Base-by-base conservation (phyloP, 2,113 vertebrate genomes). In the Zosterops japonicus region DNA sequence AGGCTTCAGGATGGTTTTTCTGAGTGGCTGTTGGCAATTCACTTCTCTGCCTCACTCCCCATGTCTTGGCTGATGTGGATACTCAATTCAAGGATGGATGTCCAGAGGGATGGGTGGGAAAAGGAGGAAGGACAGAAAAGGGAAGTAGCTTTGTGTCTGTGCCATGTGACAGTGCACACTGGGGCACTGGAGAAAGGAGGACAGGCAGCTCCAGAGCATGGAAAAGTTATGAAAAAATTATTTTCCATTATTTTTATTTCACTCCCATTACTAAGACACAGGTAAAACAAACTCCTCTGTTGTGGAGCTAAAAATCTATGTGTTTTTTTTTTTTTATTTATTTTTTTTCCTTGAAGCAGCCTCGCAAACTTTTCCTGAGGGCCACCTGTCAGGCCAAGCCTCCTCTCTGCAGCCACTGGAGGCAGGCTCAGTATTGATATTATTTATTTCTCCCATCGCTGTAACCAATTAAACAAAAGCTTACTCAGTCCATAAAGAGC, bases 391-490 rank as follows among this genome's bases (percentile, higher is more conserved):
- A 59, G 86, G 82, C 36, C 82, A 85, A 83, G 18, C 29, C 35
- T 90, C 29, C 71, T 87, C 33, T 5, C 28, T 57, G 42, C 33
- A 71, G 76, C 82, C n/a, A 21, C 59, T 27, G 29, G 82, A 74
- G 57, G 59, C 79, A 93, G 74, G 64, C 74, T 77, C 20, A 39
- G 44, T 76, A 76, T 74, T 74, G 68, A 31, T 92, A 22, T 83
- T 94, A 96, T 95, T 97, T 96, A 95, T 97, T 93, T 93, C 70
- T 85, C 69, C 47, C 14, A 33, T 77, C 91, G 47, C 68, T 64
- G 35, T 65, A 87, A 56, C 85, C 75, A 92, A 65, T 96, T 82
- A 96, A 96, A 80, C 46, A 72, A 61, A 84, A 91, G 41, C 80
- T 91, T 82, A 42, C 42, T 71, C 41, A 12, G 83, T 86, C 90